A percentile compares a stretch with the other conserved stretches of the same genome.
These are phyloP conservation scores for Antidorcas marsupialis DNA, from an alignment of 2,113 vertebrate genomes.

Conservation along the genomic window DNA sequence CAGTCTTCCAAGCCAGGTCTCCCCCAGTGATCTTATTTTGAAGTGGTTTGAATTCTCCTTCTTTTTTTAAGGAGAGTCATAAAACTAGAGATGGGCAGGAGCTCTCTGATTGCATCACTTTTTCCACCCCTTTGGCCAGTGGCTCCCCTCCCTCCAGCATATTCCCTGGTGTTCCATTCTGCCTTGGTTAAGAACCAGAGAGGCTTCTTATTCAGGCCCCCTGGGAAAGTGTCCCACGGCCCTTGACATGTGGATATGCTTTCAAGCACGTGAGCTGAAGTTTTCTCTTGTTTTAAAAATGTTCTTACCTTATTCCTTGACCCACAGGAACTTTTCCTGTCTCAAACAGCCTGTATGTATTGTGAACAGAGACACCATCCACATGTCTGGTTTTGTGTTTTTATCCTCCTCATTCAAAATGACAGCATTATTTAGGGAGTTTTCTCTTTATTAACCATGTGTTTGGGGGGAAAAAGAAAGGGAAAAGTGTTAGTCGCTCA, in stretches of 20 bases:
- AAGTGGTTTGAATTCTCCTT: constrained; percentile 39
- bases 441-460: neutral
- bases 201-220: neutral
- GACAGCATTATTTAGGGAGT: neutral
- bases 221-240: constrained; percentile 40
- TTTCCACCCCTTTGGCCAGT: constrained; percentile 61
- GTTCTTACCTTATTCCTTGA: neutral
- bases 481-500: neutral
- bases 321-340: neutral
- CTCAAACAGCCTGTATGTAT: neutral
- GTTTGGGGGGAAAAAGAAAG: fast-evolving
- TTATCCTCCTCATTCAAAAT: neutral
- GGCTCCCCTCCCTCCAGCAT: constrained; percentile 7
- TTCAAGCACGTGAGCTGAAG: neutral
- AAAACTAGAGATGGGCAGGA: constrained; percentile 62
- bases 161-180: constrained; percentile 47
- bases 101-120: constrained; percentile 54
- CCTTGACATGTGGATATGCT: neutral
- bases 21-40: constrained; percentile 49
- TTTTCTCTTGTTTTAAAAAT: neutral
- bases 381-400: neutral
- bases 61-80: constrained; percentile 42
- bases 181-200: neutral
- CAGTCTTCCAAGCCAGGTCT: neutral
- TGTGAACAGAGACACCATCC: neutral